Evolutionary conservation across 2,113 vertebrate species (phyloP).

Genomic region (Sterrhoptilus dennistouni): DNA sequence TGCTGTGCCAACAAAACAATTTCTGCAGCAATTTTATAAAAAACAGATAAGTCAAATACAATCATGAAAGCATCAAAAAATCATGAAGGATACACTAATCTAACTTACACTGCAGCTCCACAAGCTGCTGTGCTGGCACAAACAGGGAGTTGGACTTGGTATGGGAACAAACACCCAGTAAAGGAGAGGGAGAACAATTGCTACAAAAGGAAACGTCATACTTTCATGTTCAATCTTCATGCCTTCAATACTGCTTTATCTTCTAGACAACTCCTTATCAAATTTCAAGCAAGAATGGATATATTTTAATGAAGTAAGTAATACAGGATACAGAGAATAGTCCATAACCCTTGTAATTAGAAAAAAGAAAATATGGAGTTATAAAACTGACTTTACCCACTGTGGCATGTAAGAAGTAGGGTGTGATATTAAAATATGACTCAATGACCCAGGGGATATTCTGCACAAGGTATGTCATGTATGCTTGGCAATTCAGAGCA

Average conservation of each 20-base stretch:
- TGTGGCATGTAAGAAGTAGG: neutral
- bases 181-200: neutral
- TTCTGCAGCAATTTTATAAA: neutral
- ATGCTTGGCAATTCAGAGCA: slow-evolving; percentile 9
- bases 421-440: slow-evolving; percentile 26
- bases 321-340: neutral
- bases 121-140: neutral
- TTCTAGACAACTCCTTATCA: neutral
- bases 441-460: neutral
- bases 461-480: neutral
- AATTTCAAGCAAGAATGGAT: neutral
- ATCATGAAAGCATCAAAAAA: neutral
- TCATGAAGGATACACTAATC: neutral
- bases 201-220: neutral
- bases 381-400: neutral
- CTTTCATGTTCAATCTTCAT: neutral
- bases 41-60: neutral
- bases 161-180: neutral
- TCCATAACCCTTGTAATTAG: neutral
- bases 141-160: neutral
- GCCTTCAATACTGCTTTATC: neutral
- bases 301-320: neutral
- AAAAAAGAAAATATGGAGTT: neutral
- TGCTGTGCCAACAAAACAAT: neutral
- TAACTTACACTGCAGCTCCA: neutral